Evolutionary conservation across 2,888 invertebrate genomes (phyloP), one percentile per base, ranked within the genome.

Genomic region (Drosophila limbata): DNA sequence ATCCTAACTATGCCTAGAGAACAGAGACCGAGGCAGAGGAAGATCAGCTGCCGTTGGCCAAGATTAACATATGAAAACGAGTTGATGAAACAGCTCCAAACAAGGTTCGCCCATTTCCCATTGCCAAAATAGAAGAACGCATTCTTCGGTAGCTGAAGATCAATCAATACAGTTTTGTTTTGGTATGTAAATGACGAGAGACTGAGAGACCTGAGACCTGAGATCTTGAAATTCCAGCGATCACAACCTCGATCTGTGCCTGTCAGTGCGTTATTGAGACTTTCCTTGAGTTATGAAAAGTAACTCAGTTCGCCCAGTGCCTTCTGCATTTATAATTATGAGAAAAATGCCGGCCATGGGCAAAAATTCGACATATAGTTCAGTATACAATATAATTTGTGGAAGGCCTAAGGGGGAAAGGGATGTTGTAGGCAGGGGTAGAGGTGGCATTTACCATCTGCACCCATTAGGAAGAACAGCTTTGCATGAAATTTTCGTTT

Each of bases 311-410:
- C 62, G 71, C 62, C 53, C 73, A 64, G 44, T 59, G 62, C 66
- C 45, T 21, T 44, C 42, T 85, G 85, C 79, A 85, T 85, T 81
- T 88, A 85, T 85, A 85, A 85, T 85, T 88, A 73, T 85, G 85
- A 81, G 85, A 85, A 85, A 81, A 79, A 66, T 66, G 69, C 69
- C 50, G 69, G 75, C 74, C 68, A 68, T 50, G 31, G 56, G 55
- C 57, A 59, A 48, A 64, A 53, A 51, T 37, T n/a, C 11, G 15
- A 21, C 17, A 28, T 19, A 17, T 21, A 5, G 25, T 25, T 5
- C 6, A 25, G 25, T 25, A 57, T 39, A 17, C 28, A 28, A 28
- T 42, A 6, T 33, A 17, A 39, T 39, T 52, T 52, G 50, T 47
- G 15, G 48, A 48, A 6, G 42, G 31, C 9, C 21, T 28, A 4